Evolutionary conservation across 2,797 vertebrate species (phyloP), one percentile per base, ranked within the genome.

Genomic region (Trematomus bernacchii): DNA sequence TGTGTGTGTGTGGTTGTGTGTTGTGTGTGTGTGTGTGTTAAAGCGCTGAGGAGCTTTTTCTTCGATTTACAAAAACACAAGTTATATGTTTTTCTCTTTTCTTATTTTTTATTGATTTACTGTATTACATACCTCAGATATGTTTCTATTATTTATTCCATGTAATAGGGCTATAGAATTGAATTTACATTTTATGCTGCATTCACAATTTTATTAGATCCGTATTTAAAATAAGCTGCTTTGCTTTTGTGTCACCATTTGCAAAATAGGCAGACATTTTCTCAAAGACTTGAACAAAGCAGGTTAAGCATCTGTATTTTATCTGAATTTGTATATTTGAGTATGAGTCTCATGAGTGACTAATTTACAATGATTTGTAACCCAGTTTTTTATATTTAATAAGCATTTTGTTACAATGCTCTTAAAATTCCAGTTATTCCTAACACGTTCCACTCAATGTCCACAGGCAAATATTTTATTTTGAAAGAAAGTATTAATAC

Each of bases 171-270:
- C 23, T 30, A 8, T 48, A 10, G 6, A 13, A 59, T 30, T 30
- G 43, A 61, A n/a, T 57, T 76, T 71, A 33, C 11, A 16, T 64
- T 60, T 67, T 60, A 7, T 40, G 18, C 12, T 10, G 33, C 33
- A 37, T 7, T n/a, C 14, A 57, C 1, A 2, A 9, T 16, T 30
- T 57, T 44, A 70, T 70, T 43, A 67, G 9, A 60, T 47, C 5
- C 7, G 3, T 27, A 52, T 65, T 60, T 42, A 4, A 62, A 67
- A 30, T 43, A 59, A 30, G n/a, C 48, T 21, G 15, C 55, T 61
- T 21, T 61, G 8, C 46, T 63, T 57, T 52, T 14, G 5, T 57
- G 66, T 64, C 46, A 63, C 10, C 15, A 13, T 5, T 9, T 43
- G 15, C 3, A 60, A 19, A 30, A 21, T 40, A 21, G 13, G 61